Evolutionary conservation across 1,140 invertebrate genomes (phyloP).

Genomic region (Bombyx mori): DNA sequence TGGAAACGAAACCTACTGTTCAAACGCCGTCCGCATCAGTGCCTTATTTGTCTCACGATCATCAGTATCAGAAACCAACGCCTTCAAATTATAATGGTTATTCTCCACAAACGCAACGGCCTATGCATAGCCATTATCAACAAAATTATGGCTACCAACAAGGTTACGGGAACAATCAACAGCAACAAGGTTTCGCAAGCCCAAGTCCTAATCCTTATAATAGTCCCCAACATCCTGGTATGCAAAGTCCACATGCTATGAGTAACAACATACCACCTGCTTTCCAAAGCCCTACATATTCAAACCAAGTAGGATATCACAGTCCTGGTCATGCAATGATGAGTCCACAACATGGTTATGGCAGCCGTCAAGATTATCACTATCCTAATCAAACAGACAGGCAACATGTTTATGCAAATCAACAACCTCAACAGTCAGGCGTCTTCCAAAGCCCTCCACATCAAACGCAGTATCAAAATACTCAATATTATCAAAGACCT

Average conservation of each 20-base stretch:
- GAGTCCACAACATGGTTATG: slow-evolving; percentile 47
- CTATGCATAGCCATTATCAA: slow-evolving; percentile 45
- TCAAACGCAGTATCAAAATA: slow-evolving; percentile 53
- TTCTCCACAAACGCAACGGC: slow-evolving; percentile 39
- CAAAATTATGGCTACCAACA: slow-evolving; percentile 56
- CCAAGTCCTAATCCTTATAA: slow-evolving; percentile 51
- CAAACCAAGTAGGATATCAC: slow-evolving; percentile 55
- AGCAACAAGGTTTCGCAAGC: slow-evolving; percentile 43
- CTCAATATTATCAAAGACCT: slow-evolving; percentile 48
- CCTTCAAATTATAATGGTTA: slow-evolving; percentile 52
- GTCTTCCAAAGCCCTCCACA: slow-evolving; percentile 58
- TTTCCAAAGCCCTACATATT: slow-evolving; percentile 55
- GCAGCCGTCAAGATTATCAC: slow-evolving; percentile 46
- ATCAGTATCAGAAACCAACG: slow-evolving; percentile 63
- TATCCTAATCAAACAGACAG: slow-evolving; percentile 45
- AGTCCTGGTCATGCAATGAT: slow-evolving; percentile 57
- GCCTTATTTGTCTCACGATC: slow-evolving; percentile 59
- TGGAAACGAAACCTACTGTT: slow-evolving; percentile 34
- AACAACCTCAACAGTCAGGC: slow-evolving; percentile 46
- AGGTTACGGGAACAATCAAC: slow-evolving; percentile 42
- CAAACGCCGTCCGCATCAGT: slow-evolving; percentile 28
- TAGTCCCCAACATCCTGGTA: slow-evolving; percentile 50
- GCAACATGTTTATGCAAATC: slow-evolving; percentile 55
- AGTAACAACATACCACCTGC: slow-evolving; percentile 41
- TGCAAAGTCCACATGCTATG: slow-evolving; percentile 50